Percentiles rank a stretch among this genome's conserved stretches.
phyloP scores from a whole-genome alignment of 2,113 vertebrate genomes.

The Gopherus flavomarginatus region DNA sequence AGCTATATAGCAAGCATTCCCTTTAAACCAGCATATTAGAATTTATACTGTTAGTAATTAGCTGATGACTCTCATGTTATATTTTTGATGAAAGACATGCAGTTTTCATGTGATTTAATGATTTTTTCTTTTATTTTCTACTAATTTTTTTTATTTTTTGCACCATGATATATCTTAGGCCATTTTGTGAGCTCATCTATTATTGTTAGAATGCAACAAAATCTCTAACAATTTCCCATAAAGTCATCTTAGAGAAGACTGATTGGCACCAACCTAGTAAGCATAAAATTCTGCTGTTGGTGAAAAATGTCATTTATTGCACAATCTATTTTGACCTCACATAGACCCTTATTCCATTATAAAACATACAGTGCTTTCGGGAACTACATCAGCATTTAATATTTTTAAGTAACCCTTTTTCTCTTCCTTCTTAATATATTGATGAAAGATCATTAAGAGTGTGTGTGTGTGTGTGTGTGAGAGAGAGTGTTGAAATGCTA shows the following conservation, averaged over 20 bases:
- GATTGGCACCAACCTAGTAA: background rate
- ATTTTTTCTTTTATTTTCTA: background rate
- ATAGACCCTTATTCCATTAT: accelerated
- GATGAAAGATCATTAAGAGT: background rate
- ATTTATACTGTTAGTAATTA: background rate
- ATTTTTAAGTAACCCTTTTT: background rate
- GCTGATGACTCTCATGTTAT: background rate
- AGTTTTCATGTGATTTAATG: background rate
- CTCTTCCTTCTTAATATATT: background rate
- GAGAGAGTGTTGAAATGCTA: background rate
- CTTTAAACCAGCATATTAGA: background rate
- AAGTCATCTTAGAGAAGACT: background rate
- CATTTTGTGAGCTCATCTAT: background rate
- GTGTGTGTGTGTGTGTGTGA: background rate
- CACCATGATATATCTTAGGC: background rate
- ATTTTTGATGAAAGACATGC: accelerated
- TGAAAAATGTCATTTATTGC: background rate
- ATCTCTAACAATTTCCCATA: background rate
- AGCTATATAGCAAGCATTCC: background rate
- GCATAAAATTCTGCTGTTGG: background rate
- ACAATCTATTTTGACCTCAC: background rate
- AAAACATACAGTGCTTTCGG: background rate
- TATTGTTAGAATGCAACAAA: background rate
- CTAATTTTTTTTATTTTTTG: background rate
- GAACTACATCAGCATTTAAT: background rate